Percentiles rank a stretch among this genome's conserved stretches.
phyloP scores from a whole-genome alignment of 2,113 vertebrate species.

The Poecile atricapillus region DNA sequence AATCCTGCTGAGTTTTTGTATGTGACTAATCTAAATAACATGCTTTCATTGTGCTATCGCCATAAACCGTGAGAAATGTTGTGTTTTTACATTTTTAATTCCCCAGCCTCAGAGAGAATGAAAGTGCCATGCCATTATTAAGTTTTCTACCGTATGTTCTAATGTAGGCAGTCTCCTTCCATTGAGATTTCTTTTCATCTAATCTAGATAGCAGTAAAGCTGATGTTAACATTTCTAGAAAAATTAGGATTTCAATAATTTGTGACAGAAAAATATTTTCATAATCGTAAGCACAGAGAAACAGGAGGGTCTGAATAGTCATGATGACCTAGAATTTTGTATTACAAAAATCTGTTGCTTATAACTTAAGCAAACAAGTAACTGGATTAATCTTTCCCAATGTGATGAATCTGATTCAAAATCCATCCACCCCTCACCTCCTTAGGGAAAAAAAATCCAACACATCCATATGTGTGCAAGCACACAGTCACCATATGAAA shows the following conservation, averaged over 20 bases:
- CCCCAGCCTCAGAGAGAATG: not conserved
- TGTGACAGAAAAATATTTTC: not conserved
- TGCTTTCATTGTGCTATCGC: not conserved
- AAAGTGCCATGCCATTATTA: not conserved
- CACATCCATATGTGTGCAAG: not conserved
- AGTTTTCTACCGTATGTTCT: not conserved
- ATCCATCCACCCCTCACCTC: fast-evolving
- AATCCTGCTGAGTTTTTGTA: not conserved
- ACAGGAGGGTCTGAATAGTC: not conserved
- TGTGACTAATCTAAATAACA: not conserved
- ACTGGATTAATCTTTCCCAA: not conserved
- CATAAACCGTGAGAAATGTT: not conserved
- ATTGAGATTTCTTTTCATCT: not conserved
- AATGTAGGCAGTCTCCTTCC: not conserved
- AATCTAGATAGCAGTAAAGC: not conserved
- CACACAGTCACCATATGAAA: not conserved
- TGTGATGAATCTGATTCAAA: not conserved
- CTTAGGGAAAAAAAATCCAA: not conserved
- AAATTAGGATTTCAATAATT: not conserved
- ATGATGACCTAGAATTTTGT: not conserved
- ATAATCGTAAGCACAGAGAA: not conserved
- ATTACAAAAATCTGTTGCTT: not conserved
- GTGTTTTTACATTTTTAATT: not conserved
- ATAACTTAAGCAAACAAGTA: not conserved
- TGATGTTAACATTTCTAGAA: not conserved